phyloP scores from a whole-genome alignment of 2,888 invertebrate species.

The Rosalia funebris region DNA sequence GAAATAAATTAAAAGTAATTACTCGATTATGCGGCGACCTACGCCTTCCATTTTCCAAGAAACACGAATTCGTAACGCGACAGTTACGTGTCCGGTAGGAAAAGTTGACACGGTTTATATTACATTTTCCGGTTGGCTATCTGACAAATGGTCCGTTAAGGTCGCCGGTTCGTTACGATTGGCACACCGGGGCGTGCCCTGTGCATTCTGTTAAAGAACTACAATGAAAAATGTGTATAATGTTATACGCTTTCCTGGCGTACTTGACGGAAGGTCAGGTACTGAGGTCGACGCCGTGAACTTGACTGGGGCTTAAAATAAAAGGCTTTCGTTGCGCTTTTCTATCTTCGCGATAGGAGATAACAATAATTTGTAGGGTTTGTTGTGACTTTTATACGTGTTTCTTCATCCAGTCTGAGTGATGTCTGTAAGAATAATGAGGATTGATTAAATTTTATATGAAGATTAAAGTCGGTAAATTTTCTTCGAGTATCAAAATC shows the following conservation, averaged over 20 bases:
- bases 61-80: slow-evolving; percentile 3
- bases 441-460: too few relatives aligned
- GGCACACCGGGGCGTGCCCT: slow-evolving; percentile 9
- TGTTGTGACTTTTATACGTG: too few relatives aligned
- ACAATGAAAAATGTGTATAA: slow-evolving; percentile 12
- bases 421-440: too few relatives aligned
- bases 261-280: slow-evolving; percentile 9
- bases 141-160: slow-evolving; percentile 5
- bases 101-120: slow-evolving; percentile 8
- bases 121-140: slow-evolving; percentile 17
- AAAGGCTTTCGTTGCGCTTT: background rate
- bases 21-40: slow-evolving; percentile 5
- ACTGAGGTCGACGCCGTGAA: slow-evolving; percentile 14
- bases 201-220: background rate
- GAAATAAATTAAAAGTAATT: slow-evolving; percentile 16
- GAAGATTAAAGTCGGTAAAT: too few relatives aligned
- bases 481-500: too few relatives aligned
- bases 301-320: slow-evolving; percentile 12
- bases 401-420: too few relatives aligned
- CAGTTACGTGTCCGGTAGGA: slow-evolving; percentile 6
- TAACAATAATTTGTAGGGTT: background rate
- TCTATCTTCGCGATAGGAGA: background rate
- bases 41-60: slow-evolving; percentile 21
- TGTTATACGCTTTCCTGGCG: slow-evolving; percentile 7
- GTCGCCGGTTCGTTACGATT: slow-evolving; percentile 9